Evolutionary conservation across 2,888 invertebrate species (phyloP).

Genomic region (Cosmopolites sordidus): DNA sequence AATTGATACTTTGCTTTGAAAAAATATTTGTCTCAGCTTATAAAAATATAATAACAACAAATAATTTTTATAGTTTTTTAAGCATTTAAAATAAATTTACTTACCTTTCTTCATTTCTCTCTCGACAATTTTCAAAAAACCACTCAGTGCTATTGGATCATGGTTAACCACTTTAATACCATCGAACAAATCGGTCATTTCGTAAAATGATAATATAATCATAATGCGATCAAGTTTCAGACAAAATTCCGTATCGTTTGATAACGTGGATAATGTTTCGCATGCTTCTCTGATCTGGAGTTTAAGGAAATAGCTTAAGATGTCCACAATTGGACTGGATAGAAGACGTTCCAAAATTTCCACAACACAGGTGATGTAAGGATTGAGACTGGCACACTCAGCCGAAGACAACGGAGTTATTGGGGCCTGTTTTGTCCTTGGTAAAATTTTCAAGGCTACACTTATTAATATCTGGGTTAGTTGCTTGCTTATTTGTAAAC

Average conservation of each 20-base stretch:
- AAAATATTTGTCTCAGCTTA: too few relatives aligned
- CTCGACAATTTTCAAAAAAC: constrained; percentile 20
- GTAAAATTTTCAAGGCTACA: constrained; percentile 5
- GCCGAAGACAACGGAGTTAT: constrained; percentile 4
- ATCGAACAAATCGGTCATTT: constrained; percentile 23
- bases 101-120: constrained; percentile 21
- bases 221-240: constrained; percentile 16
- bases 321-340: constrained; percentile 14
- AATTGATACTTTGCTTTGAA: too few relatives aligned
- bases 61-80: too few relatives aligned
- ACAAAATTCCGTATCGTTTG: constrained; percentile 18
- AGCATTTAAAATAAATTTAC: too few relatives aligned
- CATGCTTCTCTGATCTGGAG: constrained; percentile 20
- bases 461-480: constrained; percentile 15
- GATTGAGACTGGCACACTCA: constrained; percentile 2
- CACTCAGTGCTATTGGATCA: constrained; percentile 21
- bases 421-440: constrained; percentile 13
- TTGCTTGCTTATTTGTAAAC: constrained; percentile 20
- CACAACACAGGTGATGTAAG: constrained; percentile 12
- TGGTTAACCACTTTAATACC: constrained; percentile 25
- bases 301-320: constrained; percentile 19
- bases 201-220: constrained; percentile 24
- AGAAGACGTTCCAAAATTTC: constrained; percentile 20
- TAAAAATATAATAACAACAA: too few relatives aligned
- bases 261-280: constrained; percentile 15